A percentile compares a stretch with the other conserved stretches of the same genome.
phyloP scores from a whole-genome alignment of 1,140 invertebrate species.

The Papilio polytes region DNA sequence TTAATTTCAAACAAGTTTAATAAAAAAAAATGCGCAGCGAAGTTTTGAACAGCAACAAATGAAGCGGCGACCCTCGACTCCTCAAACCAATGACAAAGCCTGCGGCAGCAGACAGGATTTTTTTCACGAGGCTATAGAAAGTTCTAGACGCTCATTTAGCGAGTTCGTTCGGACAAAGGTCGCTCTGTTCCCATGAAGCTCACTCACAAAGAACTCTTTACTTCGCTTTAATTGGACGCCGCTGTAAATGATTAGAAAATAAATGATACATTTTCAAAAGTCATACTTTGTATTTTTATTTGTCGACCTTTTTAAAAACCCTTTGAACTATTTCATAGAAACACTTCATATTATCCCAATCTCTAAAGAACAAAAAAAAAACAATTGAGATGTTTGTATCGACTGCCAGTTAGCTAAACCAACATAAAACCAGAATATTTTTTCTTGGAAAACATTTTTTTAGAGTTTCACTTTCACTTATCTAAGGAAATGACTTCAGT shows the following conservation, averaged over 20 bases:
- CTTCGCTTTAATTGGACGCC: conserved; percentile 38
- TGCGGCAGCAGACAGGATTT: conserved; percentile 37
- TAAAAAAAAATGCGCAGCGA: conserved; percentile 7
- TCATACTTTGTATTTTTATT: conserved; percentile 7
- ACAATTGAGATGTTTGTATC: not conserved
- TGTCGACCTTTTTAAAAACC: not conserved
- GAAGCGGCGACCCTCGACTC: conserved; percentile 31
- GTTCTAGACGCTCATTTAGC: conserved; percentile 39
- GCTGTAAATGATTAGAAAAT: conserved; percentile 35
- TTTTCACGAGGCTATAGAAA: conserved; percentile 38
- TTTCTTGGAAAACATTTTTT: not conserved
- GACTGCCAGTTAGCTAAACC: not conserved
- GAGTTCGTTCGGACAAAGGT: conserved; percentile 37
- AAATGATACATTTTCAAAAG: conserved; percentile 38
- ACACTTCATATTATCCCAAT: not conserved
- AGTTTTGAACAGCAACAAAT: conserved; percentile 36
- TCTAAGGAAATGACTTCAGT: not conserved
- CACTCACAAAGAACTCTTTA: conserved; percentile 38
- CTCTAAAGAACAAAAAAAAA: not conserved
- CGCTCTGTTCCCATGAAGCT: conserved; percentile 31
- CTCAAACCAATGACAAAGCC: conserved; percentile 38
- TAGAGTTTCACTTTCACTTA: not conserved
- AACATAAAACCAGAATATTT: not conserved
- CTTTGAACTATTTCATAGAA: not conserved
- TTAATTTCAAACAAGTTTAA: conserved; percentile 21